phyloP scores from a whole-genome alignment of 2,888 invertebrate species.

The Bruchidius siliquastri region DNA sequence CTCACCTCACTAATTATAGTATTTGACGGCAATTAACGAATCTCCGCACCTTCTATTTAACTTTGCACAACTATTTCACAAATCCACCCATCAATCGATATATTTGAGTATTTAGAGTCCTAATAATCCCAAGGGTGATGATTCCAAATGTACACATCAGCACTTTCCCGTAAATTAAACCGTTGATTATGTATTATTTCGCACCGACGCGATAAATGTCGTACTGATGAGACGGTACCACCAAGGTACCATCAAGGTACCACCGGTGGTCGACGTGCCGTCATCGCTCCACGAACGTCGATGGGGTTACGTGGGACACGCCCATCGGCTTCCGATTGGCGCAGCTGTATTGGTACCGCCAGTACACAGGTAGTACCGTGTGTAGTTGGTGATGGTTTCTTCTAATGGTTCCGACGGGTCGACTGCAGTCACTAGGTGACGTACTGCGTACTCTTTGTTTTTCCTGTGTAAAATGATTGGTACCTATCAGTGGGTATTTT shows the following conservation, averaged over 20 bases:
- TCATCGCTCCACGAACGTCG: background rate
- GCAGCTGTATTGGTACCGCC: background rate
- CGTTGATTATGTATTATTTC: conserved; percentile 47
- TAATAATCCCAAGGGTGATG: background rate
- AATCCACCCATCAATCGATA: conserved; percentile 17
- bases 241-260: background rate
- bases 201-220: background rate
- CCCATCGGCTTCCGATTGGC: background rate
- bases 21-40: background rate
- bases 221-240: background rate
- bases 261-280: background rate
- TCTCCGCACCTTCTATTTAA: background rate
- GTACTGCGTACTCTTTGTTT: background rate
- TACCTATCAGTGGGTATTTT: background rate
- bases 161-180: conserved; percentile 41
- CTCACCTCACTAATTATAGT: background rate
- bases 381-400: background rate
- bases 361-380: background rate
- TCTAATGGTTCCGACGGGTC: background rate
- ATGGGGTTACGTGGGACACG: background rate
- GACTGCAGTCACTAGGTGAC: background rate
- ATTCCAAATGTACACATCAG: background rate
- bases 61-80: conserved; percentile 18
- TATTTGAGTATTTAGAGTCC: conserved; percentile 9
- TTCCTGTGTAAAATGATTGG: background rate